Evolutionary conservation across 2,113 vertebrate genomes (phyloP).

Genomic region (Neodontobutis hainanensis): DNA sequence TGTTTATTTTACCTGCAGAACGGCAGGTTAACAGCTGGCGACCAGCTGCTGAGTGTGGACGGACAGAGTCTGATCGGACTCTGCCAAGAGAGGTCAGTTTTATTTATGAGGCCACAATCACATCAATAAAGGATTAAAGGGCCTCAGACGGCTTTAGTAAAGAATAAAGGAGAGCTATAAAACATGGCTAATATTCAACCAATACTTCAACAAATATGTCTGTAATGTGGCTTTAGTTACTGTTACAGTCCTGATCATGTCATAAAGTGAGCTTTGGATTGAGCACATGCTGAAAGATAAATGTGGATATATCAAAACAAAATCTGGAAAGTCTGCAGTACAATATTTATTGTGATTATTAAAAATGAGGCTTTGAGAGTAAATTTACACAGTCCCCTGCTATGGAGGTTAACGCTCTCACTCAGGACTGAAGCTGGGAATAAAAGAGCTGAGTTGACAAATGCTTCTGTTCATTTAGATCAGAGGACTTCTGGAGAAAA

Average conservation of each 20-base stretch:
- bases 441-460: too few relatives aligned
- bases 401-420: too few relatives aligned
- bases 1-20: slow-evolving; percentile 70
- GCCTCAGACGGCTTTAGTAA: neutral
- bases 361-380: neutral
- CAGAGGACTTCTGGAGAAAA: too few relatives aligned
- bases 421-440: too few relatives aligned
- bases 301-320: neutral
- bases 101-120: neutral
- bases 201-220: neutral
- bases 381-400: too few relatives aligned
- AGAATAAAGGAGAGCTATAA: neutral
- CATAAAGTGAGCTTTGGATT: neutral
- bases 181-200: neutral
- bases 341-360: neutral
- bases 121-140: neutral
- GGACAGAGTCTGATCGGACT: slow-evolving; percentile 89
- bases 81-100: slow-evolving; percentile 88
- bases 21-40: slow-evolving; percentile 87
- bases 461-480: too few relatives aligned
- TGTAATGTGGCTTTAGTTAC: neutral
- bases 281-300: neutral
- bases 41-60: slow-evolving; percentile 92
- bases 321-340: neutral
- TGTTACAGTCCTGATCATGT: neutral